Conservation (phyloP, 2,888 invertebrate genomes). For the Drosophila prostipennis region DNA sequence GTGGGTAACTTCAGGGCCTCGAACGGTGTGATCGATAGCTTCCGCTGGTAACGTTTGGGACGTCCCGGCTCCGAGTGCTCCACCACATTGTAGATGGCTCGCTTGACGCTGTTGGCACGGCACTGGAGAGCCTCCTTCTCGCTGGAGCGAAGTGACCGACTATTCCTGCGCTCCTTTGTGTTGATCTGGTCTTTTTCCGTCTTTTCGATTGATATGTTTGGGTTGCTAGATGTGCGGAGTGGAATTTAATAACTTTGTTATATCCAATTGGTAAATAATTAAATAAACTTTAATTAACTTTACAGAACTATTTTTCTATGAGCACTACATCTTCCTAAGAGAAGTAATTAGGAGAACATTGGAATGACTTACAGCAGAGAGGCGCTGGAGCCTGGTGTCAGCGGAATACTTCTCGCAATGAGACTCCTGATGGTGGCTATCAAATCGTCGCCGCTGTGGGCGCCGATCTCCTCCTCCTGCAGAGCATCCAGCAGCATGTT, state of each 20-base stretch:
- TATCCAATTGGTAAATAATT: no score
- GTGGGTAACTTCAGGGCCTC: slow-evolving; percentile 82
- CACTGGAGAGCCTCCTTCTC: slow-evolving; percentile 87
- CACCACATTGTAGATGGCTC: slow-evolving; percentile 91
- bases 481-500: slow-evolving; percentile 90
- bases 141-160: slow-evolving; percentile 84
- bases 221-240: slow-evolving; percentile 60
- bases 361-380: slow-evolving; percentile 64
- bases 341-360: neutral
- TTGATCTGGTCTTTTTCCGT: slow-evolving; percentile 86
- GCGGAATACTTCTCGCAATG: slow-evolving; percentile 69
- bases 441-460: slow-evolving; percentile 82
- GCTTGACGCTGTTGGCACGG: slow-evolving; percentile 92
- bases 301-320: no score
- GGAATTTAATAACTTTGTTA: no score
- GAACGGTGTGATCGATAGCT: slow-evolving; percentile 83
- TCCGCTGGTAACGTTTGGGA: slow-evolving; percentile 85
- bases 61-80: slow-evolving; percentile 89
- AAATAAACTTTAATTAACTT: no score
- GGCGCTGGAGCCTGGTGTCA: slow-evolving; percentile 48
- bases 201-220: slow-evolving; percentile 85
- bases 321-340: no score
- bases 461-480: slow-evolving; percentile 87
- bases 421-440: slow-evolving; percentile 80
- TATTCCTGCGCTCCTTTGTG: slow-evolving; percentile 83